Evolutionary conservation across 1,140 invertebrate genomes (phyloP), one percentile per base, ranked within the genome.

Genomic region (Plodia interpunctella): DNA sequence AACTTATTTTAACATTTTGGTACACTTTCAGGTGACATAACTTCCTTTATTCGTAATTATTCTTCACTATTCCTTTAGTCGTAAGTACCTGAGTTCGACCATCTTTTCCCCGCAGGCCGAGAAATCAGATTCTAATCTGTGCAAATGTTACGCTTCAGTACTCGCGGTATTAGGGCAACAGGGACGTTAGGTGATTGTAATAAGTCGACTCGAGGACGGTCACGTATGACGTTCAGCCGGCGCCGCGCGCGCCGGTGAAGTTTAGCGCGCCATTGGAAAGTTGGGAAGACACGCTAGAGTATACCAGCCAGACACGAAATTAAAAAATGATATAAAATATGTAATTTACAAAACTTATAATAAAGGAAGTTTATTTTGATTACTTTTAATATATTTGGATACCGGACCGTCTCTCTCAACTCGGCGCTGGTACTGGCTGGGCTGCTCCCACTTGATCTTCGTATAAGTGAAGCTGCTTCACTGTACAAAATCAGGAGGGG

Each of bases 341-440:
- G 28, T 28, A n/a, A n/a, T n/a, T n/a, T n/a, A n/a, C n/a, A n/a
- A n/a, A n/a, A n/a, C n/a, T n/a, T n/a, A n/a, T n/a, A n/a, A n/a
- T n/a, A n/a, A n/a, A n/a, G n/a, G n/a, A n/a, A n/a, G n/a, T n/a
- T n/a, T n/a, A n/a, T n/a, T n/a, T n/a, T n/a, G n/a, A n/a, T n/a
- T n/a, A n/a, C n/a, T n/a, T n/a, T n/a, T n/a, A n/a, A n/a, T n/a
- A n/a, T n/a, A n/a, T n/a, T n/a, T n/a, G n/a, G n/a, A 0, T 64
- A 72, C 18, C 55, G 62, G 0, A 76, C 65, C 6, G 65, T 66
- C 19, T 68, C 66, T 17, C 53, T 70, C 2, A 55, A 66, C 56
- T 58, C 67, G 0, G 65, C 59, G 0, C 50, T 72, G 5, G 21
- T 68, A 0, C 55, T 72, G 2, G 51, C 65, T 0, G 64, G 73